phyloP scores from a whole-genome alignment of 2,888 invertebrate genomes.

The Scelioninae gen. 1 region DNA sequence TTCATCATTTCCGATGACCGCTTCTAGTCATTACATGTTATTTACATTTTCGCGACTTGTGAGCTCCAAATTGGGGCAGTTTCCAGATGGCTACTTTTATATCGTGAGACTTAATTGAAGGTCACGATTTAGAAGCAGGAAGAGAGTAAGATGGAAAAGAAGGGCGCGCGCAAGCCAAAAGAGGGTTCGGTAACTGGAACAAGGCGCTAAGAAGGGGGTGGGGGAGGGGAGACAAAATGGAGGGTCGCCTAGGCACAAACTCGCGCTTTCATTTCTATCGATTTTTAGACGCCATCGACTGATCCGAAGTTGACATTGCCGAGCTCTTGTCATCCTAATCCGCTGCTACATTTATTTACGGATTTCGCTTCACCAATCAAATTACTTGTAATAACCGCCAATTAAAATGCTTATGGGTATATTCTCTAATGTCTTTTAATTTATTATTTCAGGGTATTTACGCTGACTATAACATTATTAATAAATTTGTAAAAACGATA shows the following conservation, averaged over 20 bases:
- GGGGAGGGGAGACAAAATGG: slow-evolving; percentile 27
- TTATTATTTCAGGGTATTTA: too few relatives aligned
- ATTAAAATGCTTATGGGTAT: too few relatives aligned
- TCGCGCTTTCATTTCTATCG: slow-evolving; percentile 81
- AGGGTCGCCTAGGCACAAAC: slow-evolving; percentile 65
- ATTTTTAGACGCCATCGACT: slow-evolving; percentile 81
- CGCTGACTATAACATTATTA: too few relatives aligned
- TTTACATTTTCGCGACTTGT: background rate
- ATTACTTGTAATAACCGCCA: too few relatives aligned
- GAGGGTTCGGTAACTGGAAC: slow-evolving; percentile 67
- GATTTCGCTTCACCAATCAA: background rate
- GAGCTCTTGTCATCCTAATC: background rate
- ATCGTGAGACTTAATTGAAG: slow-evolving; percentile 54
- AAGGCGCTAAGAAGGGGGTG: slow-evolving; percentile 34
- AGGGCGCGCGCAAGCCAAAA: slow-evolving; percentile 19
- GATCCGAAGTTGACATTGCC: slow-evolving; percentile 72
- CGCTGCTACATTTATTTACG: background rate
- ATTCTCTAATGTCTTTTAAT: too few relatives aligned
- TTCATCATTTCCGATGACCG: background rate
- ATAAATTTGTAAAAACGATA: too few relatives aligned
- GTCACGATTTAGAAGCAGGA: slow-evolving; percentile 49
- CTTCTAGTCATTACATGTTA: background rate
- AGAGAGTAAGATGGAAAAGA: slow-evolving; percentile 48
- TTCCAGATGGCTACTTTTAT: slow-evolving; percentile 40
- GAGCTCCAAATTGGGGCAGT: slow-evolving; percentile 23